A percentile compares a stretch with the other conserved stretches of the same genome.
phyloP scores from a whole-genome alignment of 2,888 invertebrate species.

The Nemapogon koenigi region DNA sequence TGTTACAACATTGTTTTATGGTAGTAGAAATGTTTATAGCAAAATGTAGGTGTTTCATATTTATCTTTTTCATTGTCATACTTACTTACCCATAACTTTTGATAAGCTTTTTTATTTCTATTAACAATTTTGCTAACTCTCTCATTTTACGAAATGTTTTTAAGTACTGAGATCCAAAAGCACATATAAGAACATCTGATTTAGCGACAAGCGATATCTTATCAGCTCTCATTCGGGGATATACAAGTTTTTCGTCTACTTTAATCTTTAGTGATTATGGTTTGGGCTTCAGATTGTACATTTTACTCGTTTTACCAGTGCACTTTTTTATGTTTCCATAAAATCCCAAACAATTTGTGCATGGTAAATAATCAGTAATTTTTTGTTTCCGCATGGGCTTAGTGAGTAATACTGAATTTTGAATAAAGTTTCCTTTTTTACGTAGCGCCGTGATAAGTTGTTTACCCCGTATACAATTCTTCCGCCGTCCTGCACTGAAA shows the following conservation, averaged over 20 bases:
- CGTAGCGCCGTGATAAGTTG: constrained; percentile 17
- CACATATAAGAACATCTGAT: constrained; percentile 16
- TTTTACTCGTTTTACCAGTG: constrained; percentile 15
- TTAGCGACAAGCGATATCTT: constrained; percentile 21
- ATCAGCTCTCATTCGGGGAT: constrained; percentile 21
- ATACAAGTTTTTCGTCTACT: constrained; percentile 24
- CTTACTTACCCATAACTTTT: too few relatives aligned
- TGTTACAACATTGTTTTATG: constrained; percentile 23
- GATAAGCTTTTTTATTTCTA: constrained; percentile 1
- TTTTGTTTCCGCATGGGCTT: constrained; percentile 20
- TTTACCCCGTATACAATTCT: constrained; percentile 16
- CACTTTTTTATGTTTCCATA: constrained; percentile 19
- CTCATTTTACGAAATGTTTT: constrained; percentile 4
- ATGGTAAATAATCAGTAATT: constrained; percentile 19
- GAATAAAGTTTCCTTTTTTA: constrained; percentile 22
- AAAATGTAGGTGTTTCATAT: too few relatives aligned
- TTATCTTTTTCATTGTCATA: too few relatives aligned
- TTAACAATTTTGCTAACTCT: constrained; percentile 3
- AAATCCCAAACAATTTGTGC: constrained; percentile 19
- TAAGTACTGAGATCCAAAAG: background rate
- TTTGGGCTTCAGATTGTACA: constrained; percentile 23
- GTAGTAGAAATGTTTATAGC: constrained; percentile 21
- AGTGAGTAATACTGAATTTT: constrained; percentile 18
- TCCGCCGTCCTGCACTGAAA: too few relatives aligned
- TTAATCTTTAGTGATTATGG: constrained; percentile 20